Base-by-base conservation (phyloP, 1,140 invertebrate species). In the Diorhabda carinulata region DNA sequence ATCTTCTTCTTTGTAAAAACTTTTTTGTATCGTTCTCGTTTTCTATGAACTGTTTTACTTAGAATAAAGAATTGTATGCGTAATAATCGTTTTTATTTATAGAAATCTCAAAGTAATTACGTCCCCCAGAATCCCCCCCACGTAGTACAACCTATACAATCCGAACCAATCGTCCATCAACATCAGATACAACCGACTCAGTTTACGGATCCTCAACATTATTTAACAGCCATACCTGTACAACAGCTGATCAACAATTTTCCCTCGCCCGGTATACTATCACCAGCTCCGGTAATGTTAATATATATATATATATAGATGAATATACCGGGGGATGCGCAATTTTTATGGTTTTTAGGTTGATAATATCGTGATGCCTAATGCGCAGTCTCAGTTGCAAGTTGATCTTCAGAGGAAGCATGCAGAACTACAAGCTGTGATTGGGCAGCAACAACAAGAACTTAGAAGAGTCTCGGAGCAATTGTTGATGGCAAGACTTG, bases 401-500 rank as follows among this genome's bases (percentile, higher is more conserved):
- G 90, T 90, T 75, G 90, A 93, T 79, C 79, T 95, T 74, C 90
- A 93, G 78, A 86, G 89, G 3, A 94, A 94, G 73, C 93, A 95
- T 73, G 91, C 92, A 72, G 89, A 94, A 78, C 81, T 95, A 44
- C 92, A 95, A 73, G 89, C 92, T 75, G 84, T 93, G 72, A 95
- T 95, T 67, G 87, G 91, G 43, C 88, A 92, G 74, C 93, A 95
- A 76, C 92, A 95, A 77, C 92, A 94, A 77, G 93, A 95, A 80
- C 78, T 96, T 70, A 84, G 90, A 57, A 86, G 89, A 70, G 91
- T 95, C 3, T 92, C 91, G 40, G 92, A 95, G 77, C 93, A 95
- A 77, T 82, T 96, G 43, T 80, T 94, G n/a, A 88, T 95, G 75
- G 91, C 92, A 0, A 86, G 91, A 80, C 91, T 92, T 76, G 92